These are phyloP conservation scores for Ptilorrhoa leucosticta DNA, from an alignment of 2,113 vertebrate genomes.

Conservation along the genomic window DNA sequence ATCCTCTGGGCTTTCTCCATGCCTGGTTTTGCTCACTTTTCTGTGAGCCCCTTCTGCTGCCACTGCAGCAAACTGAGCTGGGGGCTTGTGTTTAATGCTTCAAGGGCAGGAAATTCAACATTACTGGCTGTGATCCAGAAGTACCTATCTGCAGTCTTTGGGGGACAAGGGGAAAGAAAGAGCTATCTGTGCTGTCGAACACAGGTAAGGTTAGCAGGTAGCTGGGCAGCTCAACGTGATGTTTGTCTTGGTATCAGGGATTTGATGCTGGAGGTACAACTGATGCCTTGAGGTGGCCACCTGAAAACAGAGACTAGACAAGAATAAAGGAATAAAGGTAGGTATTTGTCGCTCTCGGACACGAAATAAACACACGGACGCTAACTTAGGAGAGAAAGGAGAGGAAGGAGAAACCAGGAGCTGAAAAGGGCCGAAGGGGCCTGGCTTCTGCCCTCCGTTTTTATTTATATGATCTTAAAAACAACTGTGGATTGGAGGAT, in stretches of 20 bases:
- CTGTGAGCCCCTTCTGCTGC: neutral
- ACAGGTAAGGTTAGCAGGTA: too few species aligned
- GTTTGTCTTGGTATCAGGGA: neutral
- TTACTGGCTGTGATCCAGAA: neutral
- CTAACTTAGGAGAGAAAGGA: too few species aligned
- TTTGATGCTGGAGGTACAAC: neutral
- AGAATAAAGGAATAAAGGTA: too few species aligned
- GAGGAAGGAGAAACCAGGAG: too few species aligned
- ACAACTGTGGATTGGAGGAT: too few species aligned
- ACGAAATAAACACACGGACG: too few species aligned
- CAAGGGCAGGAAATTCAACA: neutral
- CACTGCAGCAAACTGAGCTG: neutral
- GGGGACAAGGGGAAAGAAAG: neutral
- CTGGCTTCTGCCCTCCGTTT: too few species aligned
- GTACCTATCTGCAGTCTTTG: neutral
- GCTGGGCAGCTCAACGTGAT: neutral
- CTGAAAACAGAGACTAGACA: too few species aligned
- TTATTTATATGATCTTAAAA: too few species aligned
- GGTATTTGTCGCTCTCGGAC: too few species aligned
- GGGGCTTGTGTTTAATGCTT: neutral
- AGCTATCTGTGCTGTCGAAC: neutral
- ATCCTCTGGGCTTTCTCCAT: neutral
- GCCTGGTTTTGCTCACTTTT: neutral
- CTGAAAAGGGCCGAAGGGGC: too few species aligned
- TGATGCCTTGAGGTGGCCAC: too few species aligned